Evolutionary conservation across 2,797 vertebrate genomes (phyloP).

Genomic region (Sus cebifrons): DNA sequence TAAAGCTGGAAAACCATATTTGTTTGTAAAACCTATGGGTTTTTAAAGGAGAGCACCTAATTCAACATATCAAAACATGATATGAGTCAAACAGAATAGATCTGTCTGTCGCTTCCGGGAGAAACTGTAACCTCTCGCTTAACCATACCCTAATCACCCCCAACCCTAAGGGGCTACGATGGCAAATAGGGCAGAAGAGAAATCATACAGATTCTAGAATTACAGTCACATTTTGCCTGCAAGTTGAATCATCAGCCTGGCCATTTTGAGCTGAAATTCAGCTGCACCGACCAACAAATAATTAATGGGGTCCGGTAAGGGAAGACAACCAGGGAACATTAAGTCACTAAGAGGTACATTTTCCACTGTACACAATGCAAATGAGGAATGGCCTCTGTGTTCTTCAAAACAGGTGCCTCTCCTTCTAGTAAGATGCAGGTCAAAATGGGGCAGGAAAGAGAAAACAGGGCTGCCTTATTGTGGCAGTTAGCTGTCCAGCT

Average conservation of each 20-base stretch:
- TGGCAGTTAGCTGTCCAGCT: not conserved
- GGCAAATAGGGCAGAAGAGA: not conserved
- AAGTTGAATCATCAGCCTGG: not conserved
- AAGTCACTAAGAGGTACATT: not conserved
- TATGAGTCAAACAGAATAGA: not conserved
- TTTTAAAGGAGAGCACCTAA: not conserved
- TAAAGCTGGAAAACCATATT: not conserved
- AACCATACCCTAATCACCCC: not conserved
- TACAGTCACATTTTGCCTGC: not conserved
- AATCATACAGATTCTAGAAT: not conserved
- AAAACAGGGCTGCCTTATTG: not conserved
- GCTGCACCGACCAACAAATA: not conserved
- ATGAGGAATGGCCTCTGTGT: slow-evolving; percentile 47
- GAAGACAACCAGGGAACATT: not conserved
- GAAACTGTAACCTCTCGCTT: not conserved
- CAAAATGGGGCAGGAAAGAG: slow-evolving; percentile 34
- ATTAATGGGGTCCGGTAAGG: not conserved
- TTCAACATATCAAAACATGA: not conserved
- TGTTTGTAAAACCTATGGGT: not conserved
- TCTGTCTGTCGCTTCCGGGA: not conserved
- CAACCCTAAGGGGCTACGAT: too few species aligned
- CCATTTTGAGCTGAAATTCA: not conserved
- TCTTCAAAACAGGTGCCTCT: not conserved
- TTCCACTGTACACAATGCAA: not conserved
- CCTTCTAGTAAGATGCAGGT: not conserved